A percentile compares a stretch with the other conserved stretches of the same genome.
These are phyloP conservation scores for Alviniconcha marisindica DNA, from an alignment of 1,140 invertebrate species.

Conservation along the genomic window DNA sequence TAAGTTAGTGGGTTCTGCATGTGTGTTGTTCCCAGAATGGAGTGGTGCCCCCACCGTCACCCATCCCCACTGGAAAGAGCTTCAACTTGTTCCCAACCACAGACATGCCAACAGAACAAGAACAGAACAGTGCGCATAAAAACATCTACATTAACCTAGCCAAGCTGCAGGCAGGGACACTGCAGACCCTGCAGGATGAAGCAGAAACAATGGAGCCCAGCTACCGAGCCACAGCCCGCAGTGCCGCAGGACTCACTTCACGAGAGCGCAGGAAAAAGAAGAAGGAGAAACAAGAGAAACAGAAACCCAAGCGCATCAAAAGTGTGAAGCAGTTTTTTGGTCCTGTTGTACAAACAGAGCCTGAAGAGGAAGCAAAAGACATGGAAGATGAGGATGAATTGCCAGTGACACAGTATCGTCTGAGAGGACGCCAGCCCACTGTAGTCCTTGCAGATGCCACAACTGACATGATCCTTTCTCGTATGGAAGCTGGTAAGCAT, in stretches of 20 bases:
- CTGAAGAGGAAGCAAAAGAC: slow-evolving; percentile 40
- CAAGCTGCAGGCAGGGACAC: slow-evolving; percentile 64
- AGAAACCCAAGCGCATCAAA: slow-evolving; percentile 49
- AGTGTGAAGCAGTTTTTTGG: slow-evolving; percentile 71
- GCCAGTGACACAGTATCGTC: slow-evolving; percentile 63
- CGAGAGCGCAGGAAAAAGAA: neutral
- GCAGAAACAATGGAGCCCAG: slow-evolving; percentile 35
- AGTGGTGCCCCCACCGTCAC: slow-evolving; percentile 51
- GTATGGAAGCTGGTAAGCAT: slow-evolving; percentile 63
- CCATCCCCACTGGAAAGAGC: neutral
- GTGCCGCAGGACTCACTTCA: neutral
- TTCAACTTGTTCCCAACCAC: neutral
- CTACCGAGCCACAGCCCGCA: slow-evolving; percentile 21
- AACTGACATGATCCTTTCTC: slow-evolving; percentile 68
- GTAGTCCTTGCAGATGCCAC: slow-evolving; percentile 64
- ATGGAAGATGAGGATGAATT: slow-evolving; percentile 54
- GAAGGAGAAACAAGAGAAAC: slow-evolving; percentile 34
- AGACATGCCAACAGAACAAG: neutral
- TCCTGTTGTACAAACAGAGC: slow-evolving; percentile 60
- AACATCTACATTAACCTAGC: slow-evolving; percentile 64
- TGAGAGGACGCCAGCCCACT: slow-evolving; percentile 61
- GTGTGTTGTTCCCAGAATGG: slow-evolving; percentile 35
- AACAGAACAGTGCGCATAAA: slow-evolving; percentile 7
- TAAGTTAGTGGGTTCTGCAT: neutral
- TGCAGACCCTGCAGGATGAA: slow-evolving; percentile 62